Evolutionary conservation across 1,140 invertebrate species (phyloP), one percentile per base, ranked within the genome.

Genomic region (Zaprionus africanus): DNA sequence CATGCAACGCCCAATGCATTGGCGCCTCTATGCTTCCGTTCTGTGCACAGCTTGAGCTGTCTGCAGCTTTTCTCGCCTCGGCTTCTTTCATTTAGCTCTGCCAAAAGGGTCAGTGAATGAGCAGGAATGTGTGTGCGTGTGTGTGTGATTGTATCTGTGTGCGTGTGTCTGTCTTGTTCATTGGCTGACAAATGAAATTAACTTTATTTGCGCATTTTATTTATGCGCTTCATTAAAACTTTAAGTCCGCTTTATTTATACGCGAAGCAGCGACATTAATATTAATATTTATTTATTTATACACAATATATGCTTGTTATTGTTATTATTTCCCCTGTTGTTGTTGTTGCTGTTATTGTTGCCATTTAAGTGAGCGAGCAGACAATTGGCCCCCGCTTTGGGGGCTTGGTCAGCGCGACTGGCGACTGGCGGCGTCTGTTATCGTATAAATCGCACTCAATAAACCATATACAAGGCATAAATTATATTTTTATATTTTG

Each of bases 371-470:
- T 88, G 78, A 46, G 36, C 68, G 19, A 51, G 57, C 58, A 49
- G 69, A 77, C 69, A 88, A 88, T 88, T 81, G 84, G 68, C 67
- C 46, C 56, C 53, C 63, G 34, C 70, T 71, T 59, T 17, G 66
- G 28, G 28, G 36, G 26, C 36, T 41, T 38, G 62, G 62, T 41
- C 57, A 51, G 54, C 57, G 63, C 46, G 46, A 51, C 46, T 41
- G 38, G 51, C 56, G 62, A 70, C 70, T 62, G 79, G 53, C 70
- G 81, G 80, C 79, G 75, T 78, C 78, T 70, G 81, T 76, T 77
- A 76, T 85, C 85, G 79, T 79, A 88, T 88, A 90, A 88, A 88
- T 88, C 85, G 85, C 85, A 88, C 85, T 88, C 86, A 90, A 88
- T 88, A 88, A 88, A 90, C 68, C 85, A 90, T 88, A 81, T 76